A percentile compares a stretch with the other conserved stretches of the same genome.
These are phyloP conservation scores for Leptura quadrifasciata DNA, from an alignment of 2,888 invertebrate species.

Conservation along the genomic window DNA sequence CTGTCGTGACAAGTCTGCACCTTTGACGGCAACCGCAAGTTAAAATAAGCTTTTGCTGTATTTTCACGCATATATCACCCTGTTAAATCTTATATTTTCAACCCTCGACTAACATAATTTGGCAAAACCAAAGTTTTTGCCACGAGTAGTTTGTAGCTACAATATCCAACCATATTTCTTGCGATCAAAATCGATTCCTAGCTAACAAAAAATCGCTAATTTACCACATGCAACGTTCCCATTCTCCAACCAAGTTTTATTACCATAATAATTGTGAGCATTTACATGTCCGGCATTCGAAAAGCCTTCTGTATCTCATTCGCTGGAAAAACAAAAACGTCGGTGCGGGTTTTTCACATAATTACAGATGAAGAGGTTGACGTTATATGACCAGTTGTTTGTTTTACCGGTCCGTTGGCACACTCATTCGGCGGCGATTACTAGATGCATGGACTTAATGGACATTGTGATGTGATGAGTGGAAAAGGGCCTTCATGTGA, in stretches of 20 bases:
- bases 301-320: slow-evolving; percentile 1
- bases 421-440: slow-evolving; percentile 25
- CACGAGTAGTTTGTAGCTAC: slow-evolving; percentile 29
- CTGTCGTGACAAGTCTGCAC: no score
- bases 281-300: slow-evolving; percentile 23
- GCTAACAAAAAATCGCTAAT: slow-evolving; percentile 13
- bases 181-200: slow-evolving; percentile 41
- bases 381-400: slow-evolving; percentile 61
- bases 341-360: slow-evolving; percentile 59
- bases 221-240: slow-evolving; percentile 16
- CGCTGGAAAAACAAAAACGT: slow-evolving; percentile 20
- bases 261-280: slow-evolving; percentile 19
- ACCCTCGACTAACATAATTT: background rate
- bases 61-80: no score
- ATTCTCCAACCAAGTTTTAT: slow-evolving; percentile 11
- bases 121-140: slow-evolving; percentile 38
- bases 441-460: slow-evolving; percentile 31
- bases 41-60: no score
- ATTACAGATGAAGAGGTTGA: slow-evolving; percentile 61
- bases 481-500: slow-evolving; percentile 50
- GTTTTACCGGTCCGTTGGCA: slow-evolving; percentile 56
- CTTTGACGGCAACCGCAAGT: no score
- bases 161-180: slow-evolving; percentile 48
- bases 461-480: slow-evolving; percentile 26
- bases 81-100: background rate